phyloP scores from a whole-genome alignment of 2,888 invertebrate genomes.

The Caenorhabditis panamensis region DNA sequence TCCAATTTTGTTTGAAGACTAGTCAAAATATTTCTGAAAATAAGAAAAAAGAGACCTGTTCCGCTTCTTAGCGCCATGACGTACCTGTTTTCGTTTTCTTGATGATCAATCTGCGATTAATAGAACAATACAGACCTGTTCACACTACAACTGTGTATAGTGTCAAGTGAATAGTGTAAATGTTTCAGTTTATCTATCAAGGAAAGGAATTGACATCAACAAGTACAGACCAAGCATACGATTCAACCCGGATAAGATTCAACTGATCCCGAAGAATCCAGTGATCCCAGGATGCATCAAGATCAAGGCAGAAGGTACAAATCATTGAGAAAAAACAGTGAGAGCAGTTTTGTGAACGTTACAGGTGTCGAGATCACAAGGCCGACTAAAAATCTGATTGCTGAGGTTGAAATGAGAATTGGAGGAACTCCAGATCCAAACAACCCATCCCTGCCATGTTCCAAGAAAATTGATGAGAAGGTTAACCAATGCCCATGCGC shows the following conservation, averaged over 20 bases:
- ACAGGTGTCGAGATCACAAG: constrained; percentile 59
- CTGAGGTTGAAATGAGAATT: constrained; percentile 81
- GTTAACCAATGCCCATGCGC: constrained; percentile 81
- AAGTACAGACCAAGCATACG: constrained; percentile 79
- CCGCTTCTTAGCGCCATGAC: not conserved
- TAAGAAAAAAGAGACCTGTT: constrained; percentile 2
- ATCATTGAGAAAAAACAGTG: no score
- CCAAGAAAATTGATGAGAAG: constrained; percentile 80
- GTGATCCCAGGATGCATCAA: constrained; percentile 81
- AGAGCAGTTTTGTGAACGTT: no score
- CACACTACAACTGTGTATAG: not conserved
- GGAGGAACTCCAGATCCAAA: constrained; percentile 79
- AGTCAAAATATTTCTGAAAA: not conserved
- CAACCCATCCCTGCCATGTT: constrained; percentile 80
- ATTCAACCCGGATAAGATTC: constrained; percentile 81
- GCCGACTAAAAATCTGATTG: constrained; percentile 76
- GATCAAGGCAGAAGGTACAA: constrained; percentile 80
- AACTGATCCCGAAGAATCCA: constrained; percentile 80
- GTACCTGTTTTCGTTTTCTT: constrained; percentile 19
- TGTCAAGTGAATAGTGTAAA: not conserved
- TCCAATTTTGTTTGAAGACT: not conserved
- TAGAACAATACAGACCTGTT: constrained; percentile 1
- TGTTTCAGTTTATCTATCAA: constrained; percentile 77
- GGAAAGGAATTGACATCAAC: constrained; percentile 79
- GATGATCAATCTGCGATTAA: constrained; percentile 4